These are phyloP conservation scores for Procambarus clarkii DNA, from an alignment of 1,140 invertebrate species.

Conservation along the genomic window DNA sequence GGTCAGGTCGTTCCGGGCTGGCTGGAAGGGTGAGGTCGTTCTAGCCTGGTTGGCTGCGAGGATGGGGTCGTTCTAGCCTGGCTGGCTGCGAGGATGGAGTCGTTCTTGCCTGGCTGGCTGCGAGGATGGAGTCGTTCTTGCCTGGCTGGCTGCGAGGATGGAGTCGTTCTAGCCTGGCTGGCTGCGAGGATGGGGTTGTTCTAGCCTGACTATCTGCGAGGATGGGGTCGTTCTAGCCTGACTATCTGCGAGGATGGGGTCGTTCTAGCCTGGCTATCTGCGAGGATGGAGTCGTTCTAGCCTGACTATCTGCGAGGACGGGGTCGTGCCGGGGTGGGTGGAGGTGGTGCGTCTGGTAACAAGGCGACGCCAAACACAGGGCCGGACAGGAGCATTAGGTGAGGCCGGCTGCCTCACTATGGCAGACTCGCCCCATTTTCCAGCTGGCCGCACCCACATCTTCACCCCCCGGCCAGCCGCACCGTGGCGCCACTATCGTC, in stretches of 20 bases:
- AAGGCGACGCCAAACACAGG: constrained; percentile 8
- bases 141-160: too few species aligned
- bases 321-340: not conserved
- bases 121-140: too few species aligned
- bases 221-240: not conserved
- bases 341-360: not conserved
- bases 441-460: constrained; percentile 25
- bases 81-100: too few species aligned
- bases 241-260: not conserved
- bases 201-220: too few species aligned
- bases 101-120: too few species aligned
- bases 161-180: too few species aligned
- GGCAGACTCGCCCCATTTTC: constrained; percentile 33
- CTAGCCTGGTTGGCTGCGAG: too few species aligned
- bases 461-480: constrained; percentile 15
- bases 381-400: constrained; percentile 45
- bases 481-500: constrained; percentile 17
- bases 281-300: not conserved
- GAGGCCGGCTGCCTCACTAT: constrained; percentile 25
- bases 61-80: too few species aligned
- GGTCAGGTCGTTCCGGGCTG: too few species aligned
- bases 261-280: not conserved
- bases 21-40: too few species aligned
- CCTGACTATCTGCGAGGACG: not conserved
- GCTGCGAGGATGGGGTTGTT: too few species aligned